Evolutionary conservation across 2,888 invertebrate genomes (phyloP).

Genomic region (Salticus scenicus): DNA sequence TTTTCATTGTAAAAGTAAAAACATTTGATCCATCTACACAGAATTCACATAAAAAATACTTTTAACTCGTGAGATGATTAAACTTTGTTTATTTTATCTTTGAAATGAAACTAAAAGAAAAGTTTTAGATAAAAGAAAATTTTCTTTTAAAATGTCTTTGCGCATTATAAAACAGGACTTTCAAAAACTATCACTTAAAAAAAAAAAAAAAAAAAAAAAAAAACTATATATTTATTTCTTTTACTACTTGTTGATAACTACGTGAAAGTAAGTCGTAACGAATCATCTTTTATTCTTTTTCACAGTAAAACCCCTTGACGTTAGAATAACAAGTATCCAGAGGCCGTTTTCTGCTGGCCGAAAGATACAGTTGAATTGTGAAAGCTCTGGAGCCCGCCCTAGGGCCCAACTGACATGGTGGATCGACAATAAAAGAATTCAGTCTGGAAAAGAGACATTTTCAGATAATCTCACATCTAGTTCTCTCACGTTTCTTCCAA

Average conservation of each 20-base stretch:
- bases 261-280: neutral
- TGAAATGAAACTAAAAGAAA: too few species aligned
- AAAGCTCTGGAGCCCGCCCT: conserved; percentile 72
- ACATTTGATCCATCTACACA: too few species aligned
- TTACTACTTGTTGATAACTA: neutral
- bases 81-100: too few species aligned
- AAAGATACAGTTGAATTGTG: conserved; percentile 71
- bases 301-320: conserved; percentile 70
- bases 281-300: neutral
- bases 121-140: too few species aligned
- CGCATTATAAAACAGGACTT: too few species aligned
- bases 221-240: too few species aligned
- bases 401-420: conserved; percentile 72
- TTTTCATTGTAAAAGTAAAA: too few species aligned
- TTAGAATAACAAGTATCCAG: conserved; percentile 70
- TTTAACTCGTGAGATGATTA: too few species aligned
- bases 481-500: conserved; percentile 71
- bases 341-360: conserved; percentile 71
- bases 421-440: conserved; percentile 70
- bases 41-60: too few species aligned
- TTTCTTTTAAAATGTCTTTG: too few species aligned
- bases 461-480: conserved; percentile 73
- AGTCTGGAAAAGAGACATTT: conserved; percentile 67
- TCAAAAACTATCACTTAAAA: too few species aligned
- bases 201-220: too few species aligned